Conservation (phyloP, 2,797 vertebrate species). For the Tiaroga cobitis region DNA sequence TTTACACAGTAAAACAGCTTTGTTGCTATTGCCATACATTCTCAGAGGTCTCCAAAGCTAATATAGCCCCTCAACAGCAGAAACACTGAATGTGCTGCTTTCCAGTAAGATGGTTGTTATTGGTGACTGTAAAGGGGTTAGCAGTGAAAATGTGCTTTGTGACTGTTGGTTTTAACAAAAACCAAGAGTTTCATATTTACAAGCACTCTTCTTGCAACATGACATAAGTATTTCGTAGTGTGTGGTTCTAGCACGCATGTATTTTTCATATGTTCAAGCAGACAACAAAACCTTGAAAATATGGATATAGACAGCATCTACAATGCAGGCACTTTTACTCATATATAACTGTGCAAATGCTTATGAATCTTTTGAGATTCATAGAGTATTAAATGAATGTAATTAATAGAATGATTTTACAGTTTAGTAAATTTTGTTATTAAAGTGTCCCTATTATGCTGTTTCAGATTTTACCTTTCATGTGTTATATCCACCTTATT, state of each 20-base stretch:
- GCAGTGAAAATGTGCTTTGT: not conserved
- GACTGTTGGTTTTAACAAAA: constrained; percentile 3
- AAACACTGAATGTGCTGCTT: constrained; percentile 3
- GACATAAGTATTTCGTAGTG: not conserved
- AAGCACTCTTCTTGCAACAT: not conserved
- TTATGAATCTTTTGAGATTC: not conserved
- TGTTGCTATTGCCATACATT: constrained; percentile 18
- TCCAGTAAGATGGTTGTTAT: constrained; percentile 21
- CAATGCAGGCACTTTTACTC: not conserved
- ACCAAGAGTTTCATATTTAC: not conserved
- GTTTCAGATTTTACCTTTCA: not conserved
- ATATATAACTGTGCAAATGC: not conserved
- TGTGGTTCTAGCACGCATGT: not conserved
- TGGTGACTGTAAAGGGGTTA: constrained; percentile 14
- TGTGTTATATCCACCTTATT: not conserved
- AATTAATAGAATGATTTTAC: not conserved
- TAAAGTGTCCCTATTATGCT: not conserved
- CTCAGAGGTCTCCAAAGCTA: constrained; percentile 4
- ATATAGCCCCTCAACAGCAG: constrained; percentile 19
- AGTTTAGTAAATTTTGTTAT: not conserved
- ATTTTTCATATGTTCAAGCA: not conserved
- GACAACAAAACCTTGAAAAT: not conserved
- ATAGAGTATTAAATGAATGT: too few relatives aligned
- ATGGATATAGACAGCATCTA: not conserved
- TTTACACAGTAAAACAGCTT: constrained; percentile 25